These are phyloP conservation scores for Triplophysa siluroides DNA, from an alignment of 2,113 vertebrate species.

Conservation along the genomic window DNA sequence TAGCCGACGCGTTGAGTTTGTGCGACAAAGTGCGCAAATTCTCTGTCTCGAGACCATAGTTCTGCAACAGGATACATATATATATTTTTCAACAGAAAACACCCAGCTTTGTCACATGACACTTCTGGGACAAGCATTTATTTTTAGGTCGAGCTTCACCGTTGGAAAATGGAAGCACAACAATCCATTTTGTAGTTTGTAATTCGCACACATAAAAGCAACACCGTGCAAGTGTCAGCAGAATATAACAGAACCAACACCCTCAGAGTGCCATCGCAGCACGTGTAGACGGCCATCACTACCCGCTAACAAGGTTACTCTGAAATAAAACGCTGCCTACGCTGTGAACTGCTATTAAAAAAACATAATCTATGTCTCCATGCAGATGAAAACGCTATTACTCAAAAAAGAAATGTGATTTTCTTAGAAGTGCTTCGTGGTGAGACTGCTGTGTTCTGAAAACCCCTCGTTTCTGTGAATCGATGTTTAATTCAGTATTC, in stretches of 20 bases:
- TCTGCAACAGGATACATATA: conserved; percentile 67
- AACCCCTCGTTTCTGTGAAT: conserved; percentile 8
- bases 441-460: neutral
- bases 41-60: conserved; percentile 80
- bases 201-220: conserved; percentile 6
- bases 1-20: conserved; percentile 80
- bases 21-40: conserved; percentile 81
- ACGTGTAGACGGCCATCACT: neutral
- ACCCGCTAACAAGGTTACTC: neutral
- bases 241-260: neutral
- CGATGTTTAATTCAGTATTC: neutral
- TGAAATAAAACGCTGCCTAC: conserved; percentile 4
- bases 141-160: neutral
- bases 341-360: neutral
- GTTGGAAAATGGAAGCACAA: neutral
- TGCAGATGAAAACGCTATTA: conserved; percentile 3
- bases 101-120: neutral
- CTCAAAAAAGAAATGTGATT: conserved; percentile 24
- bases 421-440: conserved; percentile 11
- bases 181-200: neutral
- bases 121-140: neutral
- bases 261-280: neutral
- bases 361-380: conserved; percentile 13
- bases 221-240: neutral
- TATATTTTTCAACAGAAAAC: neutral